Percentiles rank a stretch among this genome's conserved stretches.
Conservation (phyloP, 23 tunicate genomes). For the Botrylloides violaceus region DNA sequence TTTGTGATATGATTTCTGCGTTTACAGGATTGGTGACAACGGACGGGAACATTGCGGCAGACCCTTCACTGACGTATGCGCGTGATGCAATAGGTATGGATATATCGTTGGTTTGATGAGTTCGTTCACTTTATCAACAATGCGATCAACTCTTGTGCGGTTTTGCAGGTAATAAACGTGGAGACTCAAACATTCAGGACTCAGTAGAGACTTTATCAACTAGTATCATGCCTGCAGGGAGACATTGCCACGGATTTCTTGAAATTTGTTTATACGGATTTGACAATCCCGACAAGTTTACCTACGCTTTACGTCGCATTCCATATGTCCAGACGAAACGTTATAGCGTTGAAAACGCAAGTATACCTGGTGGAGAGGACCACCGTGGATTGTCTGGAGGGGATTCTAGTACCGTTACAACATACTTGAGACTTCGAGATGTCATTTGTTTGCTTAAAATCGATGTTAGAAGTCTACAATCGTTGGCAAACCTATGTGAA, state of each 20-base stretch:
- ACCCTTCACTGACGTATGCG: too few relatives aligned
- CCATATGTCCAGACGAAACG: conserved; percentile 4
- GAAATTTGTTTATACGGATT: conserved; percentile 14
- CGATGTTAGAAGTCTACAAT: not conserved
- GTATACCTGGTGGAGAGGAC: too few relatives aligned
- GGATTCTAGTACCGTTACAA: not conserved
- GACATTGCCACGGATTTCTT: conserved; percentile 28
- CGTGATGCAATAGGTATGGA: too few relatives aligned
- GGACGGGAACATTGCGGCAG: too few relatives aligned
- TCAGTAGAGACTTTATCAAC: not conserved
- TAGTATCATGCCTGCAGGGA: conserved; percentile 9
- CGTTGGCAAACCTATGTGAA: not conserved
- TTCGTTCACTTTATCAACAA: too few relatives aligned
- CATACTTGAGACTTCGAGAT: conserved; percentile 16
- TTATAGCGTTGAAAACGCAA: not conserved
- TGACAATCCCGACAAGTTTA: not conserved
- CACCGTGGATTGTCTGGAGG: not conserved
- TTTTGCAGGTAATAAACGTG: too few relatives aligned
- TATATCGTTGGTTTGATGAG: too few relatives aligned
- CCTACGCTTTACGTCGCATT: conserved; percentile 9
- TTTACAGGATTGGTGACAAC: too few relatives aligned
- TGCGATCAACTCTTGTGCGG: too few relatives aligned
- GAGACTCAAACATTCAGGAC: too few relatives aligned
- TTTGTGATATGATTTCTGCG: too few relatives aligned
- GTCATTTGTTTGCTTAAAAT: conserved; percentile 21